Evolutionary conservation across 2,113 vertebrate genomes (phyloP).

Genomic region (Pao palembangensis): DNA sequence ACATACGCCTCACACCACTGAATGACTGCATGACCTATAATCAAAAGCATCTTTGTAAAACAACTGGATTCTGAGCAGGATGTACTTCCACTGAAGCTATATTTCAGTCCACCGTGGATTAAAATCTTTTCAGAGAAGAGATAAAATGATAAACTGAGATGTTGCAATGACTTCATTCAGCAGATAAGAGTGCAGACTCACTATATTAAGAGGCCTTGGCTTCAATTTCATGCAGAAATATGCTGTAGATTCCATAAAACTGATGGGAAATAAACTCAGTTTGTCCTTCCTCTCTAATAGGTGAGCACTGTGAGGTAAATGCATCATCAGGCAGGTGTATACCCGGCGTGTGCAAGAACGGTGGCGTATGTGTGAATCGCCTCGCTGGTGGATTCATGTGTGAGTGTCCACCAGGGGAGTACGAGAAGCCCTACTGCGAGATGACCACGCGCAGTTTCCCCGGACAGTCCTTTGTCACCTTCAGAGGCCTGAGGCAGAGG

Average conservation of each 20-base stretch:
- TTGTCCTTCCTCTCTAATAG: conserved; percentile 46
- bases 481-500: conserved; percentile 88
- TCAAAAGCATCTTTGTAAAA: conserved; percentile 31
- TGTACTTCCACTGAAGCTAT: neutral
- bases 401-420: conserved; percentile 84
- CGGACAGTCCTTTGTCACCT: conserved; percentile 88
- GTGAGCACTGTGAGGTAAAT: conserved; percentile 87
- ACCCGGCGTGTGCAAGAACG: conserved; percentile 86
- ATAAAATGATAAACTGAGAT: conserved; percentile 13
- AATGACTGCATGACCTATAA: conserved; percentile 16
- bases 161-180: conserved; percentile 12
- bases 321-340: conserved; percentile 81
- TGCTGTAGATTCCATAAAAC: neutral
- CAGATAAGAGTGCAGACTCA: conserved; percentile 4
- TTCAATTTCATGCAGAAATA: neutral
- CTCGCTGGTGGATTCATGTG: conserved; percentile 90
- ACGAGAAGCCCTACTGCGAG: conserved; percentile 89
- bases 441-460: conserved; percentile 94
- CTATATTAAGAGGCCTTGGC: neutral
- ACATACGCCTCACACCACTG: no score
- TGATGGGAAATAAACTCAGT: neutral
- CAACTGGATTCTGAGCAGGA: conserved; percentile 31
- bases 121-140: conserved; percentile 17
- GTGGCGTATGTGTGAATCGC: conserved; percentile 86
- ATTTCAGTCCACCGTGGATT: conserved; percentile 24